Percentiles rank a stretch among this genome's conserved stretches.
Conservation (phyloP, 2,888 invertebrate species). For the Leptinotarsa tumamoca region DNA sequence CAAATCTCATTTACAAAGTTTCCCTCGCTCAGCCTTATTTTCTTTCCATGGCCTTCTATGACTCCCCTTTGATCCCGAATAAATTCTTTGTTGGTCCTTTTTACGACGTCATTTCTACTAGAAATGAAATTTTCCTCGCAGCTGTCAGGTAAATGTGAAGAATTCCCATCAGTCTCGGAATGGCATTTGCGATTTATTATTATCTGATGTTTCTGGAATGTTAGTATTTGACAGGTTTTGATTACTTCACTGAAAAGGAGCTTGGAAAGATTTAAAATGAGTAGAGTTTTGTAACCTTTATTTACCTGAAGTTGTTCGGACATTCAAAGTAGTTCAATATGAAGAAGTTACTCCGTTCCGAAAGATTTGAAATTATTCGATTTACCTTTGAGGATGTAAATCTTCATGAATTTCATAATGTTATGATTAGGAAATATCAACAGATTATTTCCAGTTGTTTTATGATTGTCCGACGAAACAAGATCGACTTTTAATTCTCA, state of each 20-base stretch:
- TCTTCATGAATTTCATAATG: too few species aligned
- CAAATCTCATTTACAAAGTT: slow-evolving; percentile 64
- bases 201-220: slow-evolving; percentile 48
- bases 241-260: neutral
- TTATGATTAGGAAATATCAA: too few species aligned
- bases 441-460: too few species aligned
- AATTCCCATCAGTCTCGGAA: slow-evolving; percentile 53
- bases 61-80: slow-evolving; percentile 51
- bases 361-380: too few species aligned
- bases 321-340: too few species aligned
- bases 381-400: too few species aligned
- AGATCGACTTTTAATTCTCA: too few species aligned
- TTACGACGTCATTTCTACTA: slow-evolving; percentile 63
- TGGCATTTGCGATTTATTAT: slow-evolving; percentile 51
- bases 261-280: neutral
- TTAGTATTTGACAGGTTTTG: slow-evolving; percentile 9
- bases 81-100: slow-evolving; percentile 60
- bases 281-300: neutral
- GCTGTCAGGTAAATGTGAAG: slow-evolving; percentile 64
- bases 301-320: too few species aligned
- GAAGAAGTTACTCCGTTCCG: too few species aligned
- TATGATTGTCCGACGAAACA: too few species aligned
- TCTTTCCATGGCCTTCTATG: slow-evolving; percentile 39
- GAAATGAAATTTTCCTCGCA: slow-evolving; percentile 66
- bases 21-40: slow-evolving; percentile 59